Conservation (phyloP, 1,140 invertebrate genomes). For the Apocrypta bakeri region DNA sequence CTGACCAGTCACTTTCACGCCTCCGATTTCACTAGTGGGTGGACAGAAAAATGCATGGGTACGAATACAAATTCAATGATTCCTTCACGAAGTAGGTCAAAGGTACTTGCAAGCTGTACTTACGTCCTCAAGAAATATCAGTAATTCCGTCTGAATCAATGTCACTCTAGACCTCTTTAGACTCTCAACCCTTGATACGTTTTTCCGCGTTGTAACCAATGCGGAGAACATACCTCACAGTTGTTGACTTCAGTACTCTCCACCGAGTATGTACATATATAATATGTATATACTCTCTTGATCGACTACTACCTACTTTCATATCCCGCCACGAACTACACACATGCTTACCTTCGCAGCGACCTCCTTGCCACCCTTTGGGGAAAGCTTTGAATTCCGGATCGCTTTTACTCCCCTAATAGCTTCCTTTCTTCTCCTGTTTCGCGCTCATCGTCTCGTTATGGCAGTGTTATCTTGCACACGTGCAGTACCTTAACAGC, state of each 20-base stretch:
- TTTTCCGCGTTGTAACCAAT: neutral
- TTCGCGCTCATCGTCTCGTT: constrained; percentile 1
- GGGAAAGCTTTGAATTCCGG: neutral
- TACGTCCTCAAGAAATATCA: too few relatives aligned
- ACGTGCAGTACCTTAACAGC: too few relatives aligned
- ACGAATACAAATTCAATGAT: constrained; percentile 29
- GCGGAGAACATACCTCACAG: neutral
- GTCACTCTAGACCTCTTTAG: neutral
- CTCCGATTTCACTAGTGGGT: constrained; percentile 1
- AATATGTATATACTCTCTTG: too few relatives aligned
- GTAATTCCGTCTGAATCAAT: too few relatives aligned
- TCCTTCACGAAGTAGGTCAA: constrained; percentile 18
- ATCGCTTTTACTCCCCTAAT: constrained; percentile 13
- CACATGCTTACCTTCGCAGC: neutral
- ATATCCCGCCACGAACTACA: neutral
- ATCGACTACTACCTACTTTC: neutral
- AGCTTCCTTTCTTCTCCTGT: constrained; percentile 27
- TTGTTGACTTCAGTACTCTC: too few relatives aligned
- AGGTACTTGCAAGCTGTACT: too few relatives aligned
- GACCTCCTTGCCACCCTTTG: neutral
- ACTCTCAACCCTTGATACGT: neutral
- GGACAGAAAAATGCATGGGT: constrained; percentile 17
- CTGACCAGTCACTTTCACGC: neutral
- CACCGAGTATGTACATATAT: too few relatives aligned
- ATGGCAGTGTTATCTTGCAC: constrained; percentile 14